Percentiles rank a stretch among this genome's conserved stretches.
phyloP scores from a whole-genome alignment of 2,888 invertebrate species.

The Drosophila antonietae region DNA sequence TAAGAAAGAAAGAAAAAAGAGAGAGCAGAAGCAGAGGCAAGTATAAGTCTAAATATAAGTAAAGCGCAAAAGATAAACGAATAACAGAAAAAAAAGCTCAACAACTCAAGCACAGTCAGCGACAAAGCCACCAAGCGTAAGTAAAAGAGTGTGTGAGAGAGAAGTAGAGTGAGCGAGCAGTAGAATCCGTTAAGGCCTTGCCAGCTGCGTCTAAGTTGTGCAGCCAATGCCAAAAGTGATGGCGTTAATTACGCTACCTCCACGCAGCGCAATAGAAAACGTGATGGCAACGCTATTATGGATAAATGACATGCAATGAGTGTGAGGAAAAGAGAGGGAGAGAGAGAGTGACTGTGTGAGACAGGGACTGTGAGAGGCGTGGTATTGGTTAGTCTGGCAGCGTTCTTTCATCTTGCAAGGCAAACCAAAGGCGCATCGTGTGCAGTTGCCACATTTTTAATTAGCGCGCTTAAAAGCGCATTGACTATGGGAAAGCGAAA shows the following conservation, averaged over 20 bases:
- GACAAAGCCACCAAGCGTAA: conserved; percentile 34
- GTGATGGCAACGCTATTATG: conserved; percentile 63
- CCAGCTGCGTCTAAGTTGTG: conserved; percentile 49
- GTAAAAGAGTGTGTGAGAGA: not conserved
- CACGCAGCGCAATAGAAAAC: conserved; percentile 55
- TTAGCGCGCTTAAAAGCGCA: conserved; percentile 79
- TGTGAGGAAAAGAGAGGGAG: not conserved
- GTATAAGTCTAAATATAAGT: conserved; percentile 47
- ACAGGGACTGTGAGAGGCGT: not conserved
- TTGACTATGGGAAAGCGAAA: conserved; percentile 55
- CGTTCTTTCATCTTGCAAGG: conserved; percentile 9
- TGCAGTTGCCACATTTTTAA: conserved; percentile 76
- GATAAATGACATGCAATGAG: conserved; percentile 34
- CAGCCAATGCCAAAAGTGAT: conserved; percentile 69
- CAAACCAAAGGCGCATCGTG: conserved; percentile 34
- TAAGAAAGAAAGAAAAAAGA: conserved; percentile 27
- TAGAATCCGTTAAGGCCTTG: not conserved
- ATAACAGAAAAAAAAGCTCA: conserved; percentile 10
- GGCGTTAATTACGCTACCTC: conserved; percentile 72
- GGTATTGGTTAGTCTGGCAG: conserved; percentile 3
- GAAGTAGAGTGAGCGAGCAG: not conserved
- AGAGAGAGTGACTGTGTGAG: not conserved
- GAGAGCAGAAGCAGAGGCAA: conserved; percentile 7
- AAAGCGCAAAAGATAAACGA: conserved; percentile 6
- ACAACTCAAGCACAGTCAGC: conserved; percentile 22